Evolutionary conservation across 2,113 vertebrate species (phyloP).

Genomic region (Spermophilus dauricus): DNA sequence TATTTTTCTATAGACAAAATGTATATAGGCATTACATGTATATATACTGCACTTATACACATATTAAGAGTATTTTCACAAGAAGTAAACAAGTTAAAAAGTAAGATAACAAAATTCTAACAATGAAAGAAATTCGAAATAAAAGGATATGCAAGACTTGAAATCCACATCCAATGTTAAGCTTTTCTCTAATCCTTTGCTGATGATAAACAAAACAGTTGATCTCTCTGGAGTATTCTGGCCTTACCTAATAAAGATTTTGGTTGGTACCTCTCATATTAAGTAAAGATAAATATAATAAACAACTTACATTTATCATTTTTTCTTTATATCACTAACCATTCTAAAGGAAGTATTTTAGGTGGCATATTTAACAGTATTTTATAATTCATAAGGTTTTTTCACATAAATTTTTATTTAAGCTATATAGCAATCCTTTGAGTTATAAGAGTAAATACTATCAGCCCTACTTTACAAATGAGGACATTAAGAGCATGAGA

Average conservation of each 20-base stretch:
- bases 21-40: not conserved
- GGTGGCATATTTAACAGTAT: not conserved
- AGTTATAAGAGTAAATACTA: not conserved
- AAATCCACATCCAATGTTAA: not conserved
- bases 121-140: not conserved
- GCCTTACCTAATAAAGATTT: not conserved
- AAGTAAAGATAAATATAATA: constrained; percentile 40
- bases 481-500: not conserved
- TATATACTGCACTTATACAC: not conserved
- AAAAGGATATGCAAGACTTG: not conserved
- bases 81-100: not conserved
- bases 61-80: not conserved
- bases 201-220: not conserved
- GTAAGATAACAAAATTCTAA: not conserved
- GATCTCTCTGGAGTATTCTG: not conserved
- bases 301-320: not conserved
- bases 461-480: not conserved
- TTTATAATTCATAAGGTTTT: not conserved
- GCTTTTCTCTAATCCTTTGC: not conserved
- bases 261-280: not conserved
- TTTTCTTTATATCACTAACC: not conserved
- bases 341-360: constrained; percentile 30
- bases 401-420: constrained; percentile 55
- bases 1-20: constrained; percentile 11
- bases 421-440: not conserved